A percentile compares a stretch with the other conserved stretches of the same genome.
phyloP scores from a whole-genome alignment of 1,140 invertebrate species.

The Drosophila ambigua region DNA sequence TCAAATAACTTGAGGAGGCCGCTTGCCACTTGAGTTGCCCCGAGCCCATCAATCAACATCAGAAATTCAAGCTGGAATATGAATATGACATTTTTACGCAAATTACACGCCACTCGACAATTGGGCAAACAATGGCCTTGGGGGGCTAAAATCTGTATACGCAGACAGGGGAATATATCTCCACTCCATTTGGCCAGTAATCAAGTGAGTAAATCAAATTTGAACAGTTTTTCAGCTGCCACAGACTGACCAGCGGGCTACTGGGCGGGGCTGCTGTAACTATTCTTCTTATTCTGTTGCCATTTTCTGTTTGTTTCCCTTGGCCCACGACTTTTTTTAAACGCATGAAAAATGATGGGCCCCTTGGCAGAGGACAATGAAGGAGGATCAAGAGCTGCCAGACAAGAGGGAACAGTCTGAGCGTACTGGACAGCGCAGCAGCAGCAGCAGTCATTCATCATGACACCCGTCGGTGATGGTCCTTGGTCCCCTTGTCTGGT shows the following conservation, averaged over 20 bases:
- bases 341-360: conserved; percentile 75
- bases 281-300: conserved; percentile 32
- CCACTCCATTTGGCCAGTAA: conserved; percentile 40
- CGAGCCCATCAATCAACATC: conserved; percentile 70
- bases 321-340: conserved; percentile 55
- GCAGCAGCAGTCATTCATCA: conserved; percentile 73
- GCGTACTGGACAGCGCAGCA: conserved; percentile 19
- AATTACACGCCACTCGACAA: conserved; percentile 77
- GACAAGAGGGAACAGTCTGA: conserved; percentile 5
- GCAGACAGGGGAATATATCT: neutral
- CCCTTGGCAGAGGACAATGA: conserved; percentile 23
- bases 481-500: conserved; percentile 1
- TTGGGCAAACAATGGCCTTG: conserved; percentile 46
- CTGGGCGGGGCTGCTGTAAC: conserved; percentile 11
- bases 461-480: conserved; percentile 65
- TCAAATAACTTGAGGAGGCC: conserved; percentile 27
- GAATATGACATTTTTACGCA: conserved; percentile 82
- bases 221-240: conserved; percentile 69
- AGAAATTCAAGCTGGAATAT: conserved; percentile 60
- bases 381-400: conserved; percentile 20
- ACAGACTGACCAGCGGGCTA: conserved; percentile 13
- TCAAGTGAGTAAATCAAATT: conserved; percentile 82
- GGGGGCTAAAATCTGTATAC: conserved; percentile 18
- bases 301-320: neutral
- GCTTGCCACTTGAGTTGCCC: conserved; percentile 37